phyloP scores from a whole-genome alignment of 2,797 vertebrate species.

The Pelobates cultripes region DNA sequence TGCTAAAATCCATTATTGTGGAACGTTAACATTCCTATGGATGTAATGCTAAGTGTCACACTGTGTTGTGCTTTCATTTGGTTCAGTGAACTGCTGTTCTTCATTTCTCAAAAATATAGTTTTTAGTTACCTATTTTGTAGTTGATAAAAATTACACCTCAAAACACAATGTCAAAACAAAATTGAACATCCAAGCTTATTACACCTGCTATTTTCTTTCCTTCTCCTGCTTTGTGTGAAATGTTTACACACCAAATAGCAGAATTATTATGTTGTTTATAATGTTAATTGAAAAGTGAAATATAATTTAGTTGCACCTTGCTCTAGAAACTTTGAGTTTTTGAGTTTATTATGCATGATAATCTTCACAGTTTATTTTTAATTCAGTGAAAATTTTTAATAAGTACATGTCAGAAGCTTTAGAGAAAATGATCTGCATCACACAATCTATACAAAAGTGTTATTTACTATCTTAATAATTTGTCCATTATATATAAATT shows the following conservation, averaged over 20 bases:
- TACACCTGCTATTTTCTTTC: background rate
- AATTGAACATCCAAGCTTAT: conserved; percentile 23
- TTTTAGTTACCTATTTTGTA: conserved; percentile 36
- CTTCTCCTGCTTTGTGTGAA: background rate
- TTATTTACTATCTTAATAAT: no score
- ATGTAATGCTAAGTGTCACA: conserved; percentile 16
- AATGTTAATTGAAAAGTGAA: conserved; percentile 16
- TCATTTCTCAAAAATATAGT: conserved; percentile 38
- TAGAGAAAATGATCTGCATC: no score
- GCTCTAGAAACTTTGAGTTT: no score
- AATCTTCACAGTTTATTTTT: background rate
- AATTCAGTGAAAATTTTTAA: no score
- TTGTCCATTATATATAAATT: no score
- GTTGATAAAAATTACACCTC: conserved; percentile 36
- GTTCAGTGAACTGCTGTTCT: conserved; percentile 28
- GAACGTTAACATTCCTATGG: conserved; percentile 30
- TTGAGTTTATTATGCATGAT: background rate
- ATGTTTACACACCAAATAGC: conserved; percentile 5
- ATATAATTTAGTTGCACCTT: background rate
- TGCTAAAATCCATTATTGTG: conserved; percentile 52
- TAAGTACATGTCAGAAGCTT: no score
- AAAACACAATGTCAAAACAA: conserved; percentile 22
- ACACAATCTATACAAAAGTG: no score
- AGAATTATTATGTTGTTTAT: conserved; percentile 10
- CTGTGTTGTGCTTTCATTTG: conserved; percentile 37